These are phyloP conservation scores for Pseudolycoriella hygida DNA, from an alignment of 2,888 invertebrate genomes.

Conservation along the genomic window DNA sequence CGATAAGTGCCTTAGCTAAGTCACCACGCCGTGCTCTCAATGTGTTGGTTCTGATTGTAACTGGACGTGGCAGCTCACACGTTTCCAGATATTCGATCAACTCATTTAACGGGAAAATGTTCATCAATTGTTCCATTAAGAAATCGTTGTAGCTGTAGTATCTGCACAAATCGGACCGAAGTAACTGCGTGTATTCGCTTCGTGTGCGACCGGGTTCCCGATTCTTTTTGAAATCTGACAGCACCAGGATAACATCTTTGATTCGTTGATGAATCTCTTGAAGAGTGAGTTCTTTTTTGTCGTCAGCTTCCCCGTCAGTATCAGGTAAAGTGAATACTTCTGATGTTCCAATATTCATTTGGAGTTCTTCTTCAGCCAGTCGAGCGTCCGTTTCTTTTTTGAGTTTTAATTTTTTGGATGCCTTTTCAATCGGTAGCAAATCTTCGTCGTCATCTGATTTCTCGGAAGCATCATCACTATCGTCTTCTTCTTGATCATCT, in stretches of 20 bases:
- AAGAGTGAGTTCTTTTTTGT: constrained; percentile 50
- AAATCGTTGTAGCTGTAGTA: constrained; percentile 97
- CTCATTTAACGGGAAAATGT: constrained; percentile 72
- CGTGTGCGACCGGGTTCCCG: constrained; percentile 53
- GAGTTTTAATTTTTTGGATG: constrained; percentile 57
- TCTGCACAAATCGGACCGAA: constrained; percentile 70
- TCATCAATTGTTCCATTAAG: constrained; percentile 80
- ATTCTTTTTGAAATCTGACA: constrained; percentile 58
- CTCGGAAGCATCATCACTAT: constrained; percentile 18
- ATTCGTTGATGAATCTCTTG: constrained; percentile 80
- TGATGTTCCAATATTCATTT: constrained; percentile 58
- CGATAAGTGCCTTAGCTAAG: constrained; percentile 85
- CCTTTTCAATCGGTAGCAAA: constrained; percentile 71
- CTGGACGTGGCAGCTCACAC: constrained; percentile 83
- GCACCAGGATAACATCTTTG: constrained; percentile 61
- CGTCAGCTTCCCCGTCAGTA: constrained; percentile 51
- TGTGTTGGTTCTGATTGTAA: constrained; percentile 91
- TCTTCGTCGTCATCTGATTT: constrained; percentile 39
- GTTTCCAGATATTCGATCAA: constrained; percentile 90
- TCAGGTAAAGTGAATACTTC: constrained; percentile 66
- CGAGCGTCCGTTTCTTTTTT: constrained; percentile 50
- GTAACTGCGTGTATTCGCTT: constrained; percentile 61
- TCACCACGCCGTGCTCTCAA: constrained; percentile 83
- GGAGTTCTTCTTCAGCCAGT: constrained; percentile 64
- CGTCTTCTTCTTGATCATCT: constrained; percentile 22